A percentile compares a stretch with the other conserved stretches of the same genome.
phyloP scores from a whole-genome alignment of 1,140 invertebrate species.

The Aporrectodea caliginosa region DNA sequence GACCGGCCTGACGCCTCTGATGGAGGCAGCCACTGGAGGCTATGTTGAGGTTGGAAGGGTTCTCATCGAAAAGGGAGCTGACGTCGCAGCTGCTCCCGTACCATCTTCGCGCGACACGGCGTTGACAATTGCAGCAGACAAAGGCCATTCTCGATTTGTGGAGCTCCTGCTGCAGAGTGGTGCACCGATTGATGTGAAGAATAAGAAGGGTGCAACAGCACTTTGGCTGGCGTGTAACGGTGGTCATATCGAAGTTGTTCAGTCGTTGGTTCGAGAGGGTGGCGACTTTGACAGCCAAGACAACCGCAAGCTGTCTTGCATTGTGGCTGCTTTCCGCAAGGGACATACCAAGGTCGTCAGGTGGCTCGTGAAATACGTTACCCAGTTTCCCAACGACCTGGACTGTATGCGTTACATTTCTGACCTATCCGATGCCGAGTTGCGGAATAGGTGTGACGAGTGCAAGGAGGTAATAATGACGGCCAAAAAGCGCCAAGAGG shows the following conservation, averaged over 20 bases:
- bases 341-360: constrained; percentile 96
- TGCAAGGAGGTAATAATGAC: constrained; percentile 89
- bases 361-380: constrained; percentile 97
- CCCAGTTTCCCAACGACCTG: constrained; percentile 95
- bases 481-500: constrained; percentile 96
- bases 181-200: constrained; percentile 92
- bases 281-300: constrained; percentile 97
- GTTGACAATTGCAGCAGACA: constrained; percentile 97
- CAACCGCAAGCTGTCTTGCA: constrained; percentile 88
- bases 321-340: constrained; percentile 97
- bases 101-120: constrained; percentile 97
- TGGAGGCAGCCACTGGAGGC: constrained; percentile 98
- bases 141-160: constrained; percentile 95
- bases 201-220: constrained; percentile 98
- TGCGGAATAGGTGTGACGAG: constrained; percentile 89
- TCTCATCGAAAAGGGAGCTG: constrained; percentile 92
- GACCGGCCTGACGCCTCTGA: constrained; percentile 94
- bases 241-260: constrained; percentile 92
- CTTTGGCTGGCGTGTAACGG: constrained; percentile 95
- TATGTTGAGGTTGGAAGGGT: constrained; percentile 97
- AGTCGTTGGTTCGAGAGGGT: constrained; percentile 77
- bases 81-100: constrained; percentile 97
- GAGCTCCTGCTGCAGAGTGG: constrained; percentile 70
- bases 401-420: constrained; percentile 80
- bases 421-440: constrained; percentile 70